These are phyloP conservation scores for Phasianus colchicus DNA, from an alignment of 2,113 vertebrate genomes.

Conservation along the genomic window DNA sequence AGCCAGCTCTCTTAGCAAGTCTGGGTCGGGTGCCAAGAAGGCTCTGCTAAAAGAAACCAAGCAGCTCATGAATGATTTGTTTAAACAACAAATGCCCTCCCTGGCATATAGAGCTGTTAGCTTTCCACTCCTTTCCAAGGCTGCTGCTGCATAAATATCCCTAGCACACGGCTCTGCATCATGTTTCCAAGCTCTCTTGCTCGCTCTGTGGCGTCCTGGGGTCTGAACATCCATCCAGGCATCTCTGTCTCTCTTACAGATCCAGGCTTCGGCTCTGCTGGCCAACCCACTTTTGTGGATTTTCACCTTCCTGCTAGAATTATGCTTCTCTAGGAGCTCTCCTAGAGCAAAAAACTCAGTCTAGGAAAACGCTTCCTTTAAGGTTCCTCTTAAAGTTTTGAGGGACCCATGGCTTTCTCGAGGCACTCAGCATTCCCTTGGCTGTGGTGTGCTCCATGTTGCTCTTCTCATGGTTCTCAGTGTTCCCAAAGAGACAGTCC, in stretches of 20 bases:
- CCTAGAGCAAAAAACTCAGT: background rate
- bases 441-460: rapidly evolving
- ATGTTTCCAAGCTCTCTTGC: background rate
- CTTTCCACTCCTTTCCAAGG: background rate
- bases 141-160: background rate
- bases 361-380: background rate
- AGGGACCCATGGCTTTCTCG: rapidly evolving
- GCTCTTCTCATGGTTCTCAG: rapidly evolving
- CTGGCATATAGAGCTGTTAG: background rate
- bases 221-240: background rate
- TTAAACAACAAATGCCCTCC: background rate
- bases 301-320: background rate
- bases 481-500: background rate
- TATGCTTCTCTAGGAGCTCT: background rate
- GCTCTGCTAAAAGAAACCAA: background rate
- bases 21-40: background rate
- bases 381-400: background rate
- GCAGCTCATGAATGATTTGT: background rate
- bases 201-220: rapidly evolving
- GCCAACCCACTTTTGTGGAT: background rate
- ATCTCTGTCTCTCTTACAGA: background rate
- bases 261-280: background rate
- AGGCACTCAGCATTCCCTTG: background rate
- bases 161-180: background rate
- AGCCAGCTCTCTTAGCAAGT: background rate